Base-by-base conservation (phyloP, 2,113 vertebrate species). In the Tenrec ecaudatus region DNA sequence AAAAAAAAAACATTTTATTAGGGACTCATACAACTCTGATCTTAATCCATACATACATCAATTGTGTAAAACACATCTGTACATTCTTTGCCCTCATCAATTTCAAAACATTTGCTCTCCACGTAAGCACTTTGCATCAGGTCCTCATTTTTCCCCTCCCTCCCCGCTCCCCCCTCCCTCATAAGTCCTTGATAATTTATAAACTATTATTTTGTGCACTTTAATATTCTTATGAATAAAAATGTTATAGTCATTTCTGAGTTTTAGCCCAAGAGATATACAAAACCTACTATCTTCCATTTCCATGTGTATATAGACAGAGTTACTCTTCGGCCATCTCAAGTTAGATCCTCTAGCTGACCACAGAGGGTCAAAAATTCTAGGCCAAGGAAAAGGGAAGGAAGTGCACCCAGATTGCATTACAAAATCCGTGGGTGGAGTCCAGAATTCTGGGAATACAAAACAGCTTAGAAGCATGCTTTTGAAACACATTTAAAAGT, bases 221-320 rank as follows among this genome's bases (percentile, higher is more conserved):
- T 93, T 91, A 27, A 31, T 78, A 73, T 20, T 73, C 36, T 73
- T 36, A 36, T 20, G 22, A 73, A 73, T 20, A 73, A 73, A 73
- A 73, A 58, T 62, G 43, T 29, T 64, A 66, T 77, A 38, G 88
- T 88, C n/a, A 64, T 69, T 93, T 81, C 57, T n/a, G 75, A 85
- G 27, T 76, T 75, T 75, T 86, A 62, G 92, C 43, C 43, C 78
- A 38, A 75, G 31, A 23, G 38, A 89, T 69, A 33, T 83, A 36
- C 38, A 83, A 33, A 33, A 40, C 19, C 58, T n/a, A 27, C 40
- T 31, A 85, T 60, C 38, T 3, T 43, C 3, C 58, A 40, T n/a
- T 69, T 14, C 94, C 57, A 31, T 6, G 4, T 58, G 22, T 9
- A 27, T 22, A 78, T n/a, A 80, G 69, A 53, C 60, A 53, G 38